Percentiles rank a stretch among this genome's conserved stretches.
phyloP scores from a whole-genome alignment of 2,113 vertebrate species.

The Cnemophilus loriae region DNA sequence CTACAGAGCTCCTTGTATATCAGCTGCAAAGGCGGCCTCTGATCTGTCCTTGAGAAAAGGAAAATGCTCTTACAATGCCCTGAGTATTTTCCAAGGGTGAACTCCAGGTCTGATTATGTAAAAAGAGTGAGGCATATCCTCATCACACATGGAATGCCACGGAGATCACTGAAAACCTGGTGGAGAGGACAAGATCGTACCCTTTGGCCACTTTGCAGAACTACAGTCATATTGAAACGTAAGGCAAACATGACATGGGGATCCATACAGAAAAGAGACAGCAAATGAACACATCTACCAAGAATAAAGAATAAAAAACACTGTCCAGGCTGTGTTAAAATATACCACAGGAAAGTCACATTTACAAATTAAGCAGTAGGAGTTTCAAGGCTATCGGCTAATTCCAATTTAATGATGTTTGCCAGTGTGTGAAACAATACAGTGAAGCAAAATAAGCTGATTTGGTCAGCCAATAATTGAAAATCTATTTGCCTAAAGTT shows the following conservation, averaged over 20 bases:
- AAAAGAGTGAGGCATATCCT: not conserved
- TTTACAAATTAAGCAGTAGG: not conserved
- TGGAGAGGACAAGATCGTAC: not conserved
- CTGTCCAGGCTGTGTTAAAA: not conserved
- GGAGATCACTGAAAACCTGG: not conserved
- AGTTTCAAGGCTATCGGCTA: not conserved
- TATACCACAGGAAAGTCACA: not conserved
- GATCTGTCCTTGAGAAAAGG: not conserved
- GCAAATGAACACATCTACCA: not conserved
- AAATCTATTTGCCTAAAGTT: not conserved
- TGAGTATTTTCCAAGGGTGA: not conserved
- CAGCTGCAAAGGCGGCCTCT: slow-evolving; percentile 14
- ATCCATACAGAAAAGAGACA: not conserved
- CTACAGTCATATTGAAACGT: not conserved
- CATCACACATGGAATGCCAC: not conserved
- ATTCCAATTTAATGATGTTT: not conserved
- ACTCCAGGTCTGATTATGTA: not conserved
- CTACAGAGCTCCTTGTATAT: not conserved
- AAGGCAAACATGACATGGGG: not conserved
- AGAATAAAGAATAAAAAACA: not conserved
- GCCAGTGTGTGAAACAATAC: not conserved
- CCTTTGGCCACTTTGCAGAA: not conserved
- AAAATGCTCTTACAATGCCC: not conserved
- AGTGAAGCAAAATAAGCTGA: not conserved
- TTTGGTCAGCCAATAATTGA: not conserved